Conservation (phyloP, 53 echinoderm and acorn worm genomes). For the Echinometra lucunter region DNA sequence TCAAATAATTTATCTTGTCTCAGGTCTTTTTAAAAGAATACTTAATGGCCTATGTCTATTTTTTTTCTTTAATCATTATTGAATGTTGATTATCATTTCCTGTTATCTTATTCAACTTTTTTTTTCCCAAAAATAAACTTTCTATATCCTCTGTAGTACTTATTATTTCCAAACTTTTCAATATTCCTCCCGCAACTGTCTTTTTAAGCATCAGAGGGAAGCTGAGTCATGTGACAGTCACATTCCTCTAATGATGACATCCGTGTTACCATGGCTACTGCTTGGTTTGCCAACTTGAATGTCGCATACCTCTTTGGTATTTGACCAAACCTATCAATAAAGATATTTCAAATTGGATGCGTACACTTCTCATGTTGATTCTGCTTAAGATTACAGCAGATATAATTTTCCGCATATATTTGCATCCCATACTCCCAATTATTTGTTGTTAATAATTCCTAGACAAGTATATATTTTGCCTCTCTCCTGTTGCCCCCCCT, state of each 20-base stretch:
- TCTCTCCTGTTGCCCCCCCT: no score
- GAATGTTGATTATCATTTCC: no score
- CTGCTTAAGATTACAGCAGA: not conserved
- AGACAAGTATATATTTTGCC: not conserved
- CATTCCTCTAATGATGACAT: not conserved
- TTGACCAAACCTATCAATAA: conserved; percentile 6
- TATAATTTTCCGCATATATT: not conserved
- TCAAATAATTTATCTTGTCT: no score
- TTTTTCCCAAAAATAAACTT: not conserved
- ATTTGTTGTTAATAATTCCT: not conserved
- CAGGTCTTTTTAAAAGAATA: no score
- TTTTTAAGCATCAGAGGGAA: not conserved
- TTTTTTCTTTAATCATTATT: no score
- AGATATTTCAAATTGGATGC: not conserved
- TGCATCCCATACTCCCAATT: not conserved
- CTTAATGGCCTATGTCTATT: no score
- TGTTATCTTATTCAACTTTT: not conserved
- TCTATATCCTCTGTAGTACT: not conserved
- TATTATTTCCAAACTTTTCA: not conserved
- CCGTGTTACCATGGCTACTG: not conserved
- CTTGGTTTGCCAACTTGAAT: not conserved
- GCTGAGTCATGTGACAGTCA: not conserved
- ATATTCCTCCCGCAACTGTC: not conserved
- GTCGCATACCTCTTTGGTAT: not conserved
- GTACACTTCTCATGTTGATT: not conserved